These are phyloP conservation scores for Chrysina gloriosa DNA, from an alignment of 2,888 invertebrate genomes.

Conservation along the genomic window DNA sequence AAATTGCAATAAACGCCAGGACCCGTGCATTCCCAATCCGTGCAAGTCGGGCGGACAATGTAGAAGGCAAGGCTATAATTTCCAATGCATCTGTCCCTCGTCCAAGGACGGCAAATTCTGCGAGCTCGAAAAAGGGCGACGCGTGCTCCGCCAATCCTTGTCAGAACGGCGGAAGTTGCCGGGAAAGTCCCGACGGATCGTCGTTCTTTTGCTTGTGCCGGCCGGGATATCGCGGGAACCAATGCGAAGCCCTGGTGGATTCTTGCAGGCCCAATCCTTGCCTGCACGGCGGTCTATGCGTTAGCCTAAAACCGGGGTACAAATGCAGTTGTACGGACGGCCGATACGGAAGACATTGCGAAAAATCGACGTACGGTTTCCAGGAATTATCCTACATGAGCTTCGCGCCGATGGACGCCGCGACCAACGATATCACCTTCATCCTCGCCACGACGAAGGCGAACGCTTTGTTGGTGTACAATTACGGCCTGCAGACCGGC, in stretches of 20 bases:
- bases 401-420: constrained; percentile 86
- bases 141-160: constrained; percentile 89
- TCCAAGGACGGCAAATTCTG: constrained; percentile 86
- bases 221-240: constrained; percentile 90
- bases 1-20: constrained; percentile 86
- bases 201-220: constrained; percentile 93
- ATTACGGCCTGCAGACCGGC: constrained; percentile 88
- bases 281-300: constrained; percentile 87
- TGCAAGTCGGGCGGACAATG: constrained; percentile 89
- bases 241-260: constrained; percentile 89
- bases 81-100: constrained; percentile 83
- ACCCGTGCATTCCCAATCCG: constrained; percentile 91
- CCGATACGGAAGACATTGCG: constrained; percentile 90
- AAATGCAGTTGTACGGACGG: constrained; percentile 88
- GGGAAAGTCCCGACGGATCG: constrained; percentile 86
- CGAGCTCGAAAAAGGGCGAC: constrained; percentile 84
- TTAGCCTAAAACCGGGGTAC: constrained; percentile 89
- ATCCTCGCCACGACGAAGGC: constrained; percentile 91
- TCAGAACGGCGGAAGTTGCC: constrained; percentile 91
- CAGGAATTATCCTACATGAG: constrained; percentile 90
- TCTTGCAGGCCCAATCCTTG: constrained; percentile 96
- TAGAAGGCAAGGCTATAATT: constrained; percentile 84
- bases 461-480: constrained; percentile 89
- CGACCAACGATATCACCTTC: constrained; percentile 91
- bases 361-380: constrained; percentile 91